These are phyloP conservation scores for Bombus soroeensis DNA, from an alignment of 1,140 invertebrate species.

Conservation along the genomic window DNA sequence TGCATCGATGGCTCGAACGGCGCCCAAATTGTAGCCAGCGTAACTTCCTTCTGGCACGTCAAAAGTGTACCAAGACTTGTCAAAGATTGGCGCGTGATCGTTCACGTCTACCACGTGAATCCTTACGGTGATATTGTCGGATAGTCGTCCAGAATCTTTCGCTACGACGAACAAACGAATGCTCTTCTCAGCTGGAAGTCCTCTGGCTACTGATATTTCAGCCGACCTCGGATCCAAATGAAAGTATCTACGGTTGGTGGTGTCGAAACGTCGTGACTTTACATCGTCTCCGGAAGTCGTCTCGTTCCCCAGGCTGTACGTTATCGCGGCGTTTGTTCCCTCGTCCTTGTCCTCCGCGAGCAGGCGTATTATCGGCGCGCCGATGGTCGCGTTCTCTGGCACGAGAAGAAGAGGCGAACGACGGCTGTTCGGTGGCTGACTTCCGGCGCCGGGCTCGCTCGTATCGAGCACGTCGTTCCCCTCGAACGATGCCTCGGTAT, in stretches of 20 bases:
- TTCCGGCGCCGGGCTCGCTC: slow-evolving; percentile 78
- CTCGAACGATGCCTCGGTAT: slow-evolving; percentile 74
- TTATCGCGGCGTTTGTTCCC: slow-evolving; percentile 88
- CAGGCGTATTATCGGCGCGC: slow-evolving; percentile 89
- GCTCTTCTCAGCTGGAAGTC: slow-evolving; percentile 89
- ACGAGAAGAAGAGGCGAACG: slow-evolving; percentile 86
- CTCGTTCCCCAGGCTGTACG: slow-evolving; percentile 85
- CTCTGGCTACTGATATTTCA: slow-evolving; percentile 89
- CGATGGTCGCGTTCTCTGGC: slow-evolving; percentile 90
- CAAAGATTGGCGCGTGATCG: slow-evolving; percentile 92
- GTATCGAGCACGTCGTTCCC: slow-evolving; percentile 71
- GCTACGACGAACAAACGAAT: slow-evolving; percentile 91
- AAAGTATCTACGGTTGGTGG: slow-evolving; percentile 83
- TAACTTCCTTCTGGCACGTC: slow-evolving; percentile 91
- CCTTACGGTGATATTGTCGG: slow-evolving; percentile 87
- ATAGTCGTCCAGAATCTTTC: slow-evolving; percentile 88
- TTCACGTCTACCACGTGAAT: slow-evolving; percentile 91
- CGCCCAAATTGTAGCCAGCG: slow-evolving; percentile 87
- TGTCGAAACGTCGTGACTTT: slow-evolving; percentile 49
- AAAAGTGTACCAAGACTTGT: slow-evolving; percentile 91
- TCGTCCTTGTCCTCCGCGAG: slow-evolving; percentile 92
- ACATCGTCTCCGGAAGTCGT: slow-evolving; percentile 35
- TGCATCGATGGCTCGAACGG: slow-evolving; percentile 89
- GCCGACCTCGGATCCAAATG: slow-evolving; percentile 89
- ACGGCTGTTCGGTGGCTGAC: slow-evolving; percentile 65